Percentiles rank a stretch among this genome's conserved stretches.
phyloP scores from a whole-genome alignment of 2,113 vertebrate species.

The Bubo bubo region DNA sequence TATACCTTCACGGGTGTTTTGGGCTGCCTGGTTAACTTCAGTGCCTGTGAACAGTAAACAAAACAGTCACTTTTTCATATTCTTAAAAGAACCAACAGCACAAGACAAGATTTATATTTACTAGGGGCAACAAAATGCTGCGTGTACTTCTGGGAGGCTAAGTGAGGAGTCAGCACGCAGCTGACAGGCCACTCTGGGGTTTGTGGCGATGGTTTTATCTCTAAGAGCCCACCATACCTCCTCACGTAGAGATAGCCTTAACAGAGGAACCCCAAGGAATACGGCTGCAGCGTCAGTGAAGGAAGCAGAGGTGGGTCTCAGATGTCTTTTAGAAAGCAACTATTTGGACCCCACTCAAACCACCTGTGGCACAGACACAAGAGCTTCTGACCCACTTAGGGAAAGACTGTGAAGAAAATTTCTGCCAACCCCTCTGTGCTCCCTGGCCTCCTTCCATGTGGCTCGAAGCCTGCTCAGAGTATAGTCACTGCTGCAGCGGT shows the following conservation, averaged over 20 bases:
- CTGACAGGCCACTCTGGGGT: background rate
- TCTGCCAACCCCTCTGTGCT: background rate
- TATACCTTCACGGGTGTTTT: conserved; percentile 82
- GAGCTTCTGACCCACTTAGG: background rate
- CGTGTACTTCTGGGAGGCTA: fast-evolving
- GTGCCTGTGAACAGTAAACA: conserved; percentile 73
- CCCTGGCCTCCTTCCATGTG: background rate
- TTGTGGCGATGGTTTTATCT: background rate
- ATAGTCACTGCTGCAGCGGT: background rate
- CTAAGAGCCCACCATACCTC: background rate
- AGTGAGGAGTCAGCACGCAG: background rate
- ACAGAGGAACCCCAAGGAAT: background rate
- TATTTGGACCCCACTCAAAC: background rate
- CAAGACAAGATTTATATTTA: background rate
- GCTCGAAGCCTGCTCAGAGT: background rate
- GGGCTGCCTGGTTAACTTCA: conserved; percentile 82
- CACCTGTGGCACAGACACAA: background rate
- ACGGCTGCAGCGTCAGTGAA: fast-evolving
- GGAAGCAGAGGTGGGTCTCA: background rate
- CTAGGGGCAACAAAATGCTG: background rate
- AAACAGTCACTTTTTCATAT: background rate
- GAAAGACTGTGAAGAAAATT: background rate
- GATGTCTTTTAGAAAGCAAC: background rate
- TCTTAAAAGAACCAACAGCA: background rate
- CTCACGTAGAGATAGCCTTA: background rate